A percentile compares a stretch with the other conserved stretches of the same genome.
Conservation (phyloP, 2,888 invertebrate genomes). For the Stenodema calcarata region DNA sequence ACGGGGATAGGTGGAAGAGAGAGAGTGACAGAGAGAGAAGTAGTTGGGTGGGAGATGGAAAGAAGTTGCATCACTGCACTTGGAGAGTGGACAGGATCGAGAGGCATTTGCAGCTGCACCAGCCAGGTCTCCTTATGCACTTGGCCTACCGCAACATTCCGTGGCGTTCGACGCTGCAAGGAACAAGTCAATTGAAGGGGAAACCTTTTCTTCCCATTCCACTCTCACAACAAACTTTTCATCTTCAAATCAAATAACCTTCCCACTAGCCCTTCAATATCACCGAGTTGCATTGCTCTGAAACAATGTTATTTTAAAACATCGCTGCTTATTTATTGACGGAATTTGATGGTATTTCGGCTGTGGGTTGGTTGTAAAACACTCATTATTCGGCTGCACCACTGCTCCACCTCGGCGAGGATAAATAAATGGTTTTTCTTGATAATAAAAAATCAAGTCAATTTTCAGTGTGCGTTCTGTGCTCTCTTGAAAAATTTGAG, state of each 20-base stretch:
- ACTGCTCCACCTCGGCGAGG: no score
- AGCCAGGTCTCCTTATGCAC: not conserved
- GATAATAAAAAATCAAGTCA: no score
- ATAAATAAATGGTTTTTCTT: no score
- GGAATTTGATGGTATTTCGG: no score
- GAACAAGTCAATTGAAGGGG: not conserved
- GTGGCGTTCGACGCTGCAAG: not conserved
- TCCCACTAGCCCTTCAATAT: no score
- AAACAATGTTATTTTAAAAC: not conserved
- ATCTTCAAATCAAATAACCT: not conserved
- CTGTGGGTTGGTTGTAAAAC: no score
- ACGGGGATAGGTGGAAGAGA: not conserved
- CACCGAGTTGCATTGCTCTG: no score
- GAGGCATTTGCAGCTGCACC: not conserved
- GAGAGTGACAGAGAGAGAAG: not conserved
- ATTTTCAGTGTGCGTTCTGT: no score
- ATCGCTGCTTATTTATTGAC: not conserved
- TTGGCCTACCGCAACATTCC: not conserved
- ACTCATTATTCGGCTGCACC: no score
- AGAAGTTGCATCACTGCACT: not conserved
- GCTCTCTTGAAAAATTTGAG: no score
- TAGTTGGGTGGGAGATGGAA: not conserved
- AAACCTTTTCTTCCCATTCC: not conserved
- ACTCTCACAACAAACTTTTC: not conserved
- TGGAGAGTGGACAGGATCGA: not conserved